These are phyloP conservation scores for Caenorhabditis sp. DNA, from an alignment of 2,888 invertebrate genomes.

Conservation along the genomic window DNA sequence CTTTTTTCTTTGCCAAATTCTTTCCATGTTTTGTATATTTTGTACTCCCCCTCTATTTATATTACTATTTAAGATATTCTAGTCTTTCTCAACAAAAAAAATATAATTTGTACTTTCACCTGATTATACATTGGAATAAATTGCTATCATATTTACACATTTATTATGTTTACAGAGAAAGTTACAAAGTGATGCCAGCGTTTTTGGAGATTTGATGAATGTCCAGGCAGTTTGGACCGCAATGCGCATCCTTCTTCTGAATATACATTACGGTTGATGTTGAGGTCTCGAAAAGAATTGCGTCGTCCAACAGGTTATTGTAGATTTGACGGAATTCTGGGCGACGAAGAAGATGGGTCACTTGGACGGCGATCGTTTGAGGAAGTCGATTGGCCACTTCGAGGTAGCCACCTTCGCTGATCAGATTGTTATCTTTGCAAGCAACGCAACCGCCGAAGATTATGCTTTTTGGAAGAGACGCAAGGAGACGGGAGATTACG, in stretches of 20 bases:
- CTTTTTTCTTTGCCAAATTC: conserved; percentile 24
- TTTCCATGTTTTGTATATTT: conserved; percentile 12
- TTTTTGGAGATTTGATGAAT: conserved; percentile 35
- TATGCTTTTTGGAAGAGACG: conserved; percentile 16
- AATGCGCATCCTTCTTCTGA: conserved; percentile 37
- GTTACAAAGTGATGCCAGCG: conserved; percentile 28
- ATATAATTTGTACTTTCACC: not conserved
- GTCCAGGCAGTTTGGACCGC: conserved; percentile 36
- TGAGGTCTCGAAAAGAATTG: conserved; percentile 26
- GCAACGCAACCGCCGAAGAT: conserved; percentile 38
- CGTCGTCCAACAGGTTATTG: conserved; percentile 20
- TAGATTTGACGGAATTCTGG: conserved; percentile 22
- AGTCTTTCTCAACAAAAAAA: not conserved
- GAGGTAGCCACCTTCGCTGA: conserved; percentile 21
- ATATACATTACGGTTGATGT: conserved; percentile 30
- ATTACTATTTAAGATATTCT: not conserved
- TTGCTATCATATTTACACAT: not conserved
- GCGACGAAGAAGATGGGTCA: conserved; percentile 24
- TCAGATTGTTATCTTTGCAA: conserved; percentile 28
- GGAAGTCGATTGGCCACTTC: conserved; percentile 34
- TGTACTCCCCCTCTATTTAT: not conserved
- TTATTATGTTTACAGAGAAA: conserved; percentile 1
- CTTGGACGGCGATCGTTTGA: conserved; percentile 10
- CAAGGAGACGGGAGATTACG: conserved; percentile 30
- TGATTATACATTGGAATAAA: too few relatives aligned